Evolutionary conservation across 2,888 invertebrate species (phyloP).

Genomic region (Ariolimax columbianus): DNA sequence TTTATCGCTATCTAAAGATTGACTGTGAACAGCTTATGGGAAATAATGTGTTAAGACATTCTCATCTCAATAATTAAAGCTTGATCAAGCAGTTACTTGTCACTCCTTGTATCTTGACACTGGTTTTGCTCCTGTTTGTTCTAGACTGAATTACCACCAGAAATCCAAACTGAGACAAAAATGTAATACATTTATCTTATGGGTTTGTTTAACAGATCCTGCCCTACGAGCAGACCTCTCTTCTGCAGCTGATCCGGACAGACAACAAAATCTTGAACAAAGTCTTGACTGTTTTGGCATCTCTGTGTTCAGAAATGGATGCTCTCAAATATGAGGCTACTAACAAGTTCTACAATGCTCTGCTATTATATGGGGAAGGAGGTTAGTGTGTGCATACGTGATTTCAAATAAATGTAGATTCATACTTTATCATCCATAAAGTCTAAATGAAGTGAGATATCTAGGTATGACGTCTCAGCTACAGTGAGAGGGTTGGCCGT

Average conservation of each 20-base stretch:
- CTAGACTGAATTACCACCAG: too few species aligned
- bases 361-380: conserved; percentile 86
- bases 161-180: not conserved
- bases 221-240: conserved; percentile 84
- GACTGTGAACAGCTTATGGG: too few species aligned
- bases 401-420: not conserved
- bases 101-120: too few species aligned
- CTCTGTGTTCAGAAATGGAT: conserved; percentile 88
- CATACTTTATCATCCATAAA: not conserved
- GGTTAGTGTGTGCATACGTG: conserved; percentile 18
- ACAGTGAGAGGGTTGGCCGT: too few species aligned
- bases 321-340: conserved; percentile 85
- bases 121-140: too few species aligned
- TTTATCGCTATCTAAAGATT: too few species aligned
- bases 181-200: not conserved
- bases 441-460: too few species aligned
- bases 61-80: too few species aligned
- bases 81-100: too few species aligned
- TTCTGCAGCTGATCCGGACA: conserved; percentile 87
- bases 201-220: conserved; percentile 74
- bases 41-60: too few species aligned
- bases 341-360: conserved; percentile 82
- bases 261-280: conserved; percentile 87
- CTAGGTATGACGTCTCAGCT: too few species aligned
- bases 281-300: conserved; percentile 87